phyloP scores from a whole-genome alignment of 1,140 invertebrate species.

The Drosophila novamexicana region DNA sequence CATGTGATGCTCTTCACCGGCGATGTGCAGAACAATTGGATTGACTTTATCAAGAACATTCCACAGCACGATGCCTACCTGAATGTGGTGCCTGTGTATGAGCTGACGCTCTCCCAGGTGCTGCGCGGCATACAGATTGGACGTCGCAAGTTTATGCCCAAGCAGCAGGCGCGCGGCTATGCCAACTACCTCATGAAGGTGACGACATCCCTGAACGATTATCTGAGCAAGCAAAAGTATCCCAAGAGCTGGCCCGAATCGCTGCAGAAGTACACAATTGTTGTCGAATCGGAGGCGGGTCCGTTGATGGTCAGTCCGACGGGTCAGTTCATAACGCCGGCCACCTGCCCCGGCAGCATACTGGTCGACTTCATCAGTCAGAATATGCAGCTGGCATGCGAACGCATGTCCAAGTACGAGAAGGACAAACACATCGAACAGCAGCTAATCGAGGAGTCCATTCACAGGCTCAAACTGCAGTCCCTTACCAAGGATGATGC shows the following conservation, averaged over 20 bases:
- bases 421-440: conserved; percentile 92
- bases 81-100: conserved; percentile 91
- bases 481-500: conserved; percentile 94
- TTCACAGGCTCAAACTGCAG: conserved; percentile 88
- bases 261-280: conserved; percentile 91
- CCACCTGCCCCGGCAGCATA: conserved; percentile 93
- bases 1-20: conserved; percentile 94
- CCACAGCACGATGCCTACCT: conserved; percentile 90
- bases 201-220: conserved; percentile 93
- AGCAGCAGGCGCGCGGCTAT: conserved; percentile 92
- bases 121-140: conserved; percentile 92
- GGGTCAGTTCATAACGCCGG: conserved; percentile 95
- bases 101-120: conserved; percentile 92
- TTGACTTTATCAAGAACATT: conserved; percentile 94
- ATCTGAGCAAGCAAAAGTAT: conserved; percentile 88
- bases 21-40: conserved; percentile 95
- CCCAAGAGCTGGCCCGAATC: conserved; percentile 89
- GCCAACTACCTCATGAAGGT: conserved; percentile 92
- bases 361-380: conserved; percentile 93
- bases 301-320: conserved; percentile 96
- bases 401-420: conserved; percentile 90
- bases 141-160: conserved; percentile 95
- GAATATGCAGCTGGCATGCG: conserved; percentile 90
- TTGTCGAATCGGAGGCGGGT: conserved; percentile 96
- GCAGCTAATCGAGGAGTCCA: conserved; percentile 88